Evolutionary conservation across 92 coral and sea anemone genomes (phyloP).

Genomic region (Epizoanthus stellaris): DNA sequence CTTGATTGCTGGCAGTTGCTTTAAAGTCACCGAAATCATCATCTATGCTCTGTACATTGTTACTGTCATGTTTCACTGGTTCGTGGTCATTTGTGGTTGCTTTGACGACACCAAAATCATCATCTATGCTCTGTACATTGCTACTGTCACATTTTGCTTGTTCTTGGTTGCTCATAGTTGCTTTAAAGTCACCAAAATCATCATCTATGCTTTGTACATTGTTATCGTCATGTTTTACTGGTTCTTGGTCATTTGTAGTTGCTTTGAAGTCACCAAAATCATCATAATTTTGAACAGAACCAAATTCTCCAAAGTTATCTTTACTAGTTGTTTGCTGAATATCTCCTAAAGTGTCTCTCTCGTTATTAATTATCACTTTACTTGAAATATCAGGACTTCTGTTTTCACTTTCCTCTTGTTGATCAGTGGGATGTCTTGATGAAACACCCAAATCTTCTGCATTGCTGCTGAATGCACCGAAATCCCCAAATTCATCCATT

Average conservation of each 20-base stretch:
- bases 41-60: no score
- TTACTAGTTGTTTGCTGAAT: not conserved
- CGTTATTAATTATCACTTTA: not conserved
- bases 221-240: not conserved
- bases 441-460: not conserved
- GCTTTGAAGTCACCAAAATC: conserved; percentile 29
- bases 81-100: not conserved
- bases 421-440: not conserved
- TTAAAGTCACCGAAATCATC: conserved; percentile 28
- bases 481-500: conserved; percentile 33
- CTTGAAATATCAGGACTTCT: not conserved
- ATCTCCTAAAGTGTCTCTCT: not conserved
- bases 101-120: not conserved
- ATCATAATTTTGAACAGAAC: not conserved
- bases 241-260: not conserved
- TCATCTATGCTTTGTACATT: not conserved
- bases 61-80: not conserved
- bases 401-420: not conserved
- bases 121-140: not conserved
- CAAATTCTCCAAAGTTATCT: not conserved
- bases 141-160: not conserved
- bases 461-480: not conserved
- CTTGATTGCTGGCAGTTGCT: not conserved
- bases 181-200: not conserved
- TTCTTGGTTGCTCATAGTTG: not conserved